Percentiles rank a stretch among this genome's conserved stretches.
phyloP scores from a whole-genome alignment of 1,140 invertebrate species.

The Calephelis nemesis region DNA sequence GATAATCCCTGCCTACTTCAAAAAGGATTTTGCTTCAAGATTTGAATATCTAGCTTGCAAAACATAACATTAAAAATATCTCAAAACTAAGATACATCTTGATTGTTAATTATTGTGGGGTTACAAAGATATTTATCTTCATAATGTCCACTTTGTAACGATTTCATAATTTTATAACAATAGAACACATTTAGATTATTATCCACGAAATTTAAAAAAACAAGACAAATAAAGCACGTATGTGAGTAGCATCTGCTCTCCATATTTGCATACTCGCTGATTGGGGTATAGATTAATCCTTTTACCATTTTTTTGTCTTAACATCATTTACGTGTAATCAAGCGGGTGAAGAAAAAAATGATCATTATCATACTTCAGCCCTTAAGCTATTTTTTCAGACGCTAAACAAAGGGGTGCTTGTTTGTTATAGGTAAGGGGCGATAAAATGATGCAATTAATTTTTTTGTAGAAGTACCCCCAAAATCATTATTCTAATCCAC shows the following conservation, averaged over 20 bases:
- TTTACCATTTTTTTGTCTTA: conserved; percentile 70
- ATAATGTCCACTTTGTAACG: no score
- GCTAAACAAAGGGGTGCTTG: conserved; percentile 71
- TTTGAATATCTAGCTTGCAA: no score
- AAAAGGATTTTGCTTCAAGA: no score
- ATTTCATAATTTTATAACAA: no score
- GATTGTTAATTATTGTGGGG: no score
- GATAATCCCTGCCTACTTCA: no score
- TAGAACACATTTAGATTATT: no score
- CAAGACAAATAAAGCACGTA: conserved; percentile 45
- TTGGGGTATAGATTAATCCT: conserved; percentile 72
- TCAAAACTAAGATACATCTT: no score
- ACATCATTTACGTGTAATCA: conserved; percentile 73
- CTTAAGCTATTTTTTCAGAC: conserved; percentile 77
- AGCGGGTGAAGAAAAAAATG: conserved; percentile 64
- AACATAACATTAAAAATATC: no score
- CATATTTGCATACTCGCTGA: conserved; percentile 71
- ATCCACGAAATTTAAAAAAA: not conserved
- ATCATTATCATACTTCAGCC: conserved; percentile 78
- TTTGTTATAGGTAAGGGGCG: conserved; percentile 75
- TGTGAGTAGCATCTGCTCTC: conserved; percentile 49
- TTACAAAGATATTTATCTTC: no score
- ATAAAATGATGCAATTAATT: conserved; percentile 78
- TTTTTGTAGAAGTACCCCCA: conserved; percentile 52
- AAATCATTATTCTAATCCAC: conserved; percentile 76